Evolutionary conservation across 2,888 invertebrate species (phyloP).

Genomic region (Drosophila siamana): DNA sequence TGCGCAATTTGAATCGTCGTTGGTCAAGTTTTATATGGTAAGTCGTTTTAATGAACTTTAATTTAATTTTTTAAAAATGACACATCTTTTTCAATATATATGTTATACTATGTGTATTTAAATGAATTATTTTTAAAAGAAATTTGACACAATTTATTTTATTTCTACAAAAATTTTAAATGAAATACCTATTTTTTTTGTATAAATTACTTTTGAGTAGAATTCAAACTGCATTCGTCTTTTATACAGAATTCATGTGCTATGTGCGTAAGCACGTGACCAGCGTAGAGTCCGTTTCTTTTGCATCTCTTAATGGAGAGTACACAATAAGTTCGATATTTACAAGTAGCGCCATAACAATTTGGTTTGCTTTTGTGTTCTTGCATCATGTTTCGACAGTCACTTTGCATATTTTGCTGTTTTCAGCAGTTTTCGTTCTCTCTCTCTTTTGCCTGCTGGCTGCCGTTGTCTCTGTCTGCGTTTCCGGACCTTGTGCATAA

Average conservation of each 20-base stretch:
- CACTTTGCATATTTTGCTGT: slow-evolving; percentile 56
- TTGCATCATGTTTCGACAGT: slow-evolving; percentile 24
- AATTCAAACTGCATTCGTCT: neutral
- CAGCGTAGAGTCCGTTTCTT: neutral
- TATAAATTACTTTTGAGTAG: neutral
- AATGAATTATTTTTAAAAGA: too few species aligned
- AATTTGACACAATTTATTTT: too few species aligned
- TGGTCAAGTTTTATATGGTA: neutral
- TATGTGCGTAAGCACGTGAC: neutral
- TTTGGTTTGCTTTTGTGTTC: slow-evolving; percentile 8
- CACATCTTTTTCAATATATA: neutral
- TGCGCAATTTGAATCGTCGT: neutral
- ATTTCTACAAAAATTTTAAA: neutral
- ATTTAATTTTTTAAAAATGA: neutral
- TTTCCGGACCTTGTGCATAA: slow-evolving; percentile 67
- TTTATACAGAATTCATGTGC: neutral
- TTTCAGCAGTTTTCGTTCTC: slow-evolving; percentile 34
- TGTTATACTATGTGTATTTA: too few species aligned
- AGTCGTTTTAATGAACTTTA: too few species aligned
- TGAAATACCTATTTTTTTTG: neutral
- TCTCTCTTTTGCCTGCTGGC: slow-evolving; percentile 18
- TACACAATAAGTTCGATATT: slow-evolving; percentile 16
- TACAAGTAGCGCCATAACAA: slow-evolving; percentile 15
- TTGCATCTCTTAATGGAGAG: neutral
- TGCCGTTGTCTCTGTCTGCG: slow-evolving; percentile 18